These are phyloP conservation scores for Drosophila carrolli DNA, from an alignment of 1,140 invertebrate species.

Conservation along the genomic window DNA sequence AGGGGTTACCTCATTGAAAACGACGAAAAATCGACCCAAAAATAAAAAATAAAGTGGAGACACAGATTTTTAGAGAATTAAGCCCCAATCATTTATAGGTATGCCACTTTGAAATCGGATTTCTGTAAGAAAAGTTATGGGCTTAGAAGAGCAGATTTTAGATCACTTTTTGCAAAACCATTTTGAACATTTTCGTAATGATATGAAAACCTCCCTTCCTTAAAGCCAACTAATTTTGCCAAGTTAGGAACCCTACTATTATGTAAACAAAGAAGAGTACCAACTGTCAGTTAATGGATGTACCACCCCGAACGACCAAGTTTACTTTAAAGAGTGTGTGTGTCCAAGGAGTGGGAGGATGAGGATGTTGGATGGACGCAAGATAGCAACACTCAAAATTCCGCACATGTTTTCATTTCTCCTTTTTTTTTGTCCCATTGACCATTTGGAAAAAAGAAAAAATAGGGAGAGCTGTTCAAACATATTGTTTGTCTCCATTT, in stretches of 20 bases:
- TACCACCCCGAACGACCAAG: neutral
- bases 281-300: conserved; percentile 30
- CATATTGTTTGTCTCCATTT: conserved; percentile 52
- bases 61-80: no score
- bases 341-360: neutral
- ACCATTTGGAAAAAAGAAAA: conserved; percentile 22
- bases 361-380: neutral
- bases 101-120: no score
- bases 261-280: conserved; percentile 18
- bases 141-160: no score
- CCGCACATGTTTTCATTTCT: conserved; percentile 64
- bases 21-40: no score
- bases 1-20: no score
- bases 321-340: conserved; percentile 36
- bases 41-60: no score
- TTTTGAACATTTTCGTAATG: no score
- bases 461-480: conserved; percentile 1
- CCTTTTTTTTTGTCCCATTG: conserved; percentile 30
- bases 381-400: conserved; percentile 62
- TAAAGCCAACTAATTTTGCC: neutral
- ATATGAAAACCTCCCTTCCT: neutral
- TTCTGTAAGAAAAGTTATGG: no score
- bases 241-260: neutral
- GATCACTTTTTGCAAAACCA: no score
- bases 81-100: no score